Evolutionary conservation across 2,888 invertebrate species (phyloP), one percentile per base, ranked within the genome.

Genomic region (Drepana falcataria): DNA sequence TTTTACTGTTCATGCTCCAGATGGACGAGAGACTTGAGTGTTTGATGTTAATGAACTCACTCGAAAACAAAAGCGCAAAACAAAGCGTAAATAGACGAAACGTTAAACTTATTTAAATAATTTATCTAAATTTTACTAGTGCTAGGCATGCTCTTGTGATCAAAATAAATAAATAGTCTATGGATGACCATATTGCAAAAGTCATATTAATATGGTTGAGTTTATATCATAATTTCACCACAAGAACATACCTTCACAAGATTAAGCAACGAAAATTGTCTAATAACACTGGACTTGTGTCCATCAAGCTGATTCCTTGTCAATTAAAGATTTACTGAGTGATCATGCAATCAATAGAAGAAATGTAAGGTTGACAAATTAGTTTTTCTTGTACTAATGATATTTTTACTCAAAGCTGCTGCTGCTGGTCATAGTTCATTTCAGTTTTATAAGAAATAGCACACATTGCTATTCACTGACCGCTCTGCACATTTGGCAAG

Each of bases 81-180:
- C 3, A 51, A 49, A 49, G n/a, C 37, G 44, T 37, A 2, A 35
- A 49, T 49, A 49, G 33, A 7, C 2, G 33, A 34, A 48, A 4
- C n/a, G 35, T 48, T 21, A 40, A 51, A 33, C 51, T 41, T 51
- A 51, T 7, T 34, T 51, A 51, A 51, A 51, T 51, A 51, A 51
- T 51, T 51, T 51, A 51, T 51, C 51, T 51, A 51, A 40, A 41
- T 51, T 51, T 51, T 40, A 40, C 51, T 51, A 51, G 21, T 49
- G 49, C 49, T 49, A 51, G 49, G 35, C 2, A 44, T 41, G 41
- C 7, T 44, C 44, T 44, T 44, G 9, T 44, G 44, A 44, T 44
- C 44, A 44, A 44, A 44, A 44, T 44, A 44, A 44, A 44, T 44
- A 44, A 4, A 9, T 44, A 2, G 9, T 44, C 44, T 2, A 7